Conservation (phyloP, 2,888 invertebrate genomes). For the Rosalia funebris region DNA sequence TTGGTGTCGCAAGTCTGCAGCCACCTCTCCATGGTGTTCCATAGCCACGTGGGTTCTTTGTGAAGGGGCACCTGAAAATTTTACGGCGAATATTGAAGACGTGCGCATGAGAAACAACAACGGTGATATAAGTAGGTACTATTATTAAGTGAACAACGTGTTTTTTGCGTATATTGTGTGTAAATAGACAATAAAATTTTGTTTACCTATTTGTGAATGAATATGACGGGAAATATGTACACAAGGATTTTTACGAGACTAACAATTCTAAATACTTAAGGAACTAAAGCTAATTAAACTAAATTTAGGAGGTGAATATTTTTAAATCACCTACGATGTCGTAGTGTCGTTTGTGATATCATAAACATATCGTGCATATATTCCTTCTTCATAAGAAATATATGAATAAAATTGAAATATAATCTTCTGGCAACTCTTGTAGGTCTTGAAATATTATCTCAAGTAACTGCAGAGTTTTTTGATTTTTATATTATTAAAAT, state of each 20-base stretch:
- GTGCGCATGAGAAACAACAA: not conserved
- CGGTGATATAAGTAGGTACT: not conserved
- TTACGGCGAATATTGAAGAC: not conserved
- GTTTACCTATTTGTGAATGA: constrained; percentile 15
- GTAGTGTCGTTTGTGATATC: too few relatives aligned
- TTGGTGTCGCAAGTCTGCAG: constrained; percentile 69
- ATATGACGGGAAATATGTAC: not conserved
- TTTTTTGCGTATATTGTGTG: constrained; percentile 20
- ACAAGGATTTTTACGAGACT: not conserved
- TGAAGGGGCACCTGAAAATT: constrained; percentile 79
- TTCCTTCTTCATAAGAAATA: too few relatives aligned
- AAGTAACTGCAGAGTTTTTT: too few relatives aligned
- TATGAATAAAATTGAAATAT: too few relatives aligned
- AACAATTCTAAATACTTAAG: not conserved
- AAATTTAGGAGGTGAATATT: not conserved
- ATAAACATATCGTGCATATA: too few relatives aligned
- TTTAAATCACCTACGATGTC: too few relatives aligned
- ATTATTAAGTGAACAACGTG: constrained; percentile 21
- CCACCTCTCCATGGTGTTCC: constrained; percentile 90
- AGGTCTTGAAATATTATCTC: too few relatives aligned
- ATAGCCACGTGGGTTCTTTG: constrained; percentile 95
- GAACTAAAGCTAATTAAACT: not conserved
- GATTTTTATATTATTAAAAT: too few relatives aligned
- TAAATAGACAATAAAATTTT: not conserved
- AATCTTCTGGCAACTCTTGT: too few relatives aligned